phyloP scores from a whole-genome alignment of 2,797 vertebrate species.

The Otolemur crassicaudatus region DNA sequence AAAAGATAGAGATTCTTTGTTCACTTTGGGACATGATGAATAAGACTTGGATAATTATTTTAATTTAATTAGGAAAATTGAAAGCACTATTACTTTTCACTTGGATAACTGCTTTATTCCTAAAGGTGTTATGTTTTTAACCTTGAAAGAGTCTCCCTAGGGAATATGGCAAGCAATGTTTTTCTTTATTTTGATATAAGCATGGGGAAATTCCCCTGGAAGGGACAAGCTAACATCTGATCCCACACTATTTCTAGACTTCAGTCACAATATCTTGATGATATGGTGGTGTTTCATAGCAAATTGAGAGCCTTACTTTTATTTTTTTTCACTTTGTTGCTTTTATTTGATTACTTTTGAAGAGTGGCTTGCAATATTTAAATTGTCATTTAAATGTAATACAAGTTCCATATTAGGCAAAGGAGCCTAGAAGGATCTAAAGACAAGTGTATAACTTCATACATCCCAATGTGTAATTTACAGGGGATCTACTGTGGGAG shows the following conservation, averaged over 20 bases:
- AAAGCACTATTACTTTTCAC: constrained; percentile 53
- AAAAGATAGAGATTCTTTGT: constrained; percentile 1
- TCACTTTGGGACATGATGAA: constrained; percentile 40
- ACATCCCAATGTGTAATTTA: background rate
- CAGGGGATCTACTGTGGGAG: background rate
- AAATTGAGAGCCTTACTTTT: background rate
- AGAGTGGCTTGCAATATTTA: background rate
- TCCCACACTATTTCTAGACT: background rate
- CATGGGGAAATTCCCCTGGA: background rate
- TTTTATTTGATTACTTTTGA: background rate
- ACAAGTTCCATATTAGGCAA: background rate
- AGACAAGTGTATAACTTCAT: background rate
- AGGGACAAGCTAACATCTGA: background rate
- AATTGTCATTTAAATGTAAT: background rate
- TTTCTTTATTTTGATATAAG: constrained; percentile 17
- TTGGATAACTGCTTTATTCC: constrained; percentile 53
- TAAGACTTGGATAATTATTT: constrained; percentile 31
- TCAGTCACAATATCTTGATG: background rate
- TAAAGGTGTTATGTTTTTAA: background rate
- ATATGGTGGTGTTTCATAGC: background rate
- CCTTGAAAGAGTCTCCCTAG: background rate
- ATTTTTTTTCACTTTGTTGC: background rate
- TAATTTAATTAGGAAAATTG: constrained; percentile 49
- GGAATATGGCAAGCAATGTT: background rate
- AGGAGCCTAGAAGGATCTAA: background rate